Conservation (phyloP, 2,888 invertebrate genomes). For the Lithophane leautieri region DNA sequence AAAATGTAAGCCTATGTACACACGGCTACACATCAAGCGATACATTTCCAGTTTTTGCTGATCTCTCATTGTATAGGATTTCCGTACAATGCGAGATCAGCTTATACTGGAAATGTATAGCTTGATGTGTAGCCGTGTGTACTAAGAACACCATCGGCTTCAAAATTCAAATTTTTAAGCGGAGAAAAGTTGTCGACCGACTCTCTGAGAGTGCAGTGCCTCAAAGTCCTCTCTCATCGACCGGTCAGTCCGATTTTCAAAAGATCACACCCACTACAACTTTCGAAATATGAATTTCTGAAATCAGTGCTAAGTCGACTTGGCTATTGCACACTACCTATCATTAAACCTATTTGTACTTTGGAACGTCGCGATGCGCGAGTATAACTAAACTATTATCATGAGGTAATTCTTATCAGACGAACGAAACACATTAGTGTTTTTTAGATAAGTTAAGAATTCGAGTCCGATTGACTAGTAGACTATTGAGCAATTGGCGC, state of each 20-base stretch:
- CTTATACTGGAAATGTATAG: too few relatives aligned
- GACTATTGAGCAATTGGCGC: not conserved
- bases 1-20: not conserved
- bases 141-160: not conserved
- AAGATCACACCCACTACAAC: not conserved
- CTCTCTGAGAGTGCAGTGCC: not conserved
- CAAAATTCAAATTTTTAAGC: too few relatives aligned
- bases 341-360: not conserved
- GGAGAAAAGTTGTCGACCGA: too few relatives aligned
- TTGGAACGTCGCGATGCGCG: not conserved
- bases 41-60: too few relatives aligned
- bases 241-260: not conserved
- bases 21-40: too few relatives aligned
- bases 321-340: not conserved
- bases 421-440: not conserved
- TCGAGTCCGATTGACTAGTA: not conserved
- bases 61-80: too few relatives aligned
- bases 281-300: not conserved
- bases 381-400: not conserved
- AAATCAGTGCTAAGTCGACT: not conserved
- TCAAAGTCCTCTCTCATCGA: not conserved
- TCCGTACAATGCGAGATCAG: too few relatives aligned
- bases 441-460: not conserved
- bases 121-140: too few relatives aligned
- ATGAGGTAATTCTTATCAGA: not conserved